Conservation (phyloP, 2,888 invertebrate species). For the Choreutis nemorana region DNA sequence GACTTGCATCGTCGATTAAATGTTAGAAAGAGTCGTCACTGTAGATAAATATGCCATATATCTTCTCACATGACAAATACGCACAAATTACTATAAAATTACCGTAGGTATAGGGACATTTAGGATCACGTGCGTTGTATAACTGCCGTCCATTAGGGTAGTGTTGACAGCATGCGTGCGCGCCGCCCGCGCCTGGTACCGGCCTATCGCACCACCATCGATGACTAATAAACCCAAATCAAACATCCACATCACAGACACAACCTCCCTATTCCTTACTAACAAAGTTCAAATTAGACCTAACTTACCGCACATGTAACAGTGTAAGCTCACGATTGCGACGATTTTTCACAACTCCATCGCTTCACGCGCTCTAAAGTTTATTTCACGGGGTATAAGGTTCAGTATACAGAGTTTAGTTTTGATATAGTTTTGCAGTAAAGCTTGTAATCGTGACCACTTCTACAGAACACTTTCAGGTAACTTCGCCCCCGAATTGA, state of each 20-base stretch:
- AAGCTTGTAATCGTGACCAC: conserved; percentile 54
- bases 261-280: conserved; percentile 11
- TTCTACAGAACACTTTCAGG: conserved; percentile 57
- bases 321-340: conserved; percentile 32
- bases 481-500: conserved; percentile 56
- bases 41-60: no score
- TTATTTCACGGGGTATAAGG: conserved; percentile 22
- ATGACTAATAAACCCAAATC: conserved; percentile 58
- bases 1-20: no score
- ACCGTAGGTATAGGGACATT: conserved; percentile 57
- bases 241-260: conserved; percentile 15
- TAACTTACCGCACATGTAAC: conserved; percentile 14
- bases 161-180: conserved; percentile 66
- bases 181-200: conserved; percentile 56
- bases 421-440: conserved; percentile 17
- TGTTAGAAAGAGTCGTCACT: no score
- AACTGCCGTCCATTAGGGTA: conserved; percentile 64
- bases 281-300: conserved; percentile 10
- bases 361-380: conserved; percentile 22
- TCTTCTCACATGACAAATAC: conserved; percentile 59
- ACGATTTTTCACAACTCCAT: conserved; percentile 25
- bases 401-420: conserved; percentile 17
- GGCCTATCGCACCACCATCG: conserved; percentile 62
- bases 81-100: conserved; percentile 63
- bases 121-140: conserved; percentile 60